Conservation (phyloP, 2,797 vertebrate genomes). For the Gobionotothen gibberifrons region DNA sequence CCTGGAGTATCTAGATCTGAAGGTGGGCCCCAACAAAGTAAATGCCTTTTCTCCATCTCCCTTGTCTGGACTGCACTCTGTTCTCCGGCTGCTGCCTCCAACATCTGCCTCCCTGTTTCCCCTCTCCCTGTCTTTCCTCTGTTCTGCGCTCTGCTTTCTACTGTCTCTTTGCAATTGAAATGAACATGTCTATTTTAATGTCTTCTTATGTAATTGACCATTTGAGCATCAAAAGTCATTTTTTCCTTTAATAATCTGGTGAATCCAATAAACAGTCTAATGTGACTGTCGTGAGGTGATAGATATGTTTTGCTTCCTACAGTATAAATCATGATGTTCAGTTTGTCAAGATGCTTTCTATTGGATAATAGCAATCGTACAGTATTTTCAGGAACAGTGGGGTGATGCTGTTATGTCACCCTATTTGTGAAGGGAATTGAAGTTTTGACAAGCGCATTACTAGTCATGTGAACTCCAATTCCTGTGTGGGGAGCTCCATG, state of each 20-base stretch:
- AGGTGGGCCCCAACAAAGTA: slow-evolving; percentile 87
- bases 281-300: neutral
- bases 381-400: slow-evolving; percentile 12
- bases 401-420: slow-evolving; percentile 20
- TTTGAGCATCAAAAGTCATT: neutral
- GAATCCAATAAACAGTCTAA: slow-evolving; percentile 8
- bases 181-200: slow-evolving; percentile 39
- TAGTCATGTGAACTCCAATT: slow-evolving; percentile 42
- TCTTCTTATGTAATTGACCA: slow-evolving; percentile 19
- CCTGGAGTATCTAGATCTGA: slow-evolving; percentile 98
- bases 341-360: slow-evolving; percentile 6
- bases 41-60: slow-evolving; percentile 58
- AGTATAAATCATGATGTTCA: slow-evolving; percentile 15
- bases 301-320: slow-evolving; percentile 14
- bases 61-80: slow-evolving; percentile 59
- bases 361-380: slow-evolving; percentile 3
- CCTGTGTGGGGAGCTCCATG: no score
- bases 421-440: slow-evolving; percentile 32
- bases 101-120: slow-evolving; percentile 57
- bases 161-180: slow-evolving; percentile 48
- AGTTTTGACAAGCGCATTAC: slow-evolving; percentile 33
- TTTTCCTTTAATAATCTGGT: slow-evolving; percentile 20
- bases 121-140: slow-evolving; percentile 46
- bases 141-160: slow-evolving; percentile 52
- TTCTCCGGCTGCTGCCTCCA: slow-evolving; percentile 54